These are phyloP conservation scores for Iphiclides podalirius DNA, from an alignment of 2,888 invertebrate genomes.

Conservation along the genomic window DNA sequence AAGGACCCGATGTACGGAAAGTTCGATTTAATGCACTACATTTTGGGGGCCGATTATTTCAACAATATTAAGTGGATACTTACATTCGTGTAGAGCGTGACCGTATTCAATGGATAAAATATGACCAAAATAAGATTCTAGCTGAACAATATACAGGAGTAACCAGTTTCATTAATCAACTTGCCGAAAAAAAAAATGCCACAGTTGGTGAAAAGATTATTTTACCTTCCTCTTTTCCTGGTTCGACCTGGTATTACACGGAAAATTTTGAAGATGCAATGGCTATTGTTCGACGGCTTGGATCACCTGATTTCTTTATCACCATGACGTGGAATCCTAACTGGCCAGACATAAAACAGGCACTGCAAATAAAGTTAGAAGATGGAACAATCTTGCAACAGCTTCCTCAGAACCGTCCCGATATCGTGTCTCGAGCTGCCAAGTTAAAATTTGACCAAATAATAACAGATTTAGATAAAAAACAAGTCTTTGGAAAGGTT, in stretches of 20 bases:
- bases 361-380: constrained; percentile 27
- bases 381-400: constrained; percentile 28
- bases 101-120: constrained; percentile 27
- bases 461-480: constrained; percentile 28
- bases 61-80: constrained; percentile 27
- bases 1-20: constrained; percentile 26
- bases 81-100: constrained; percentile 26
- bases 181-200: constrained; percentile 26
- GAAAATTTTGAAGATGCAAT: constrained; percentile 31
- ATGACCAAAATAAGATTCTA: constrained; percentile 27
- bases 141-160: constrained; percentile 28
- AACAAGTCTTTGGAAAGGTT: constrained; percentile 28
- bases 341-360: constrained; percentile 34
- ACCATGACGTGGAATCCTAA: constrained; percentile 36
- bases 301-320: constrained; percentile 29
- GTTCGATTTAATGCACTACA: constrained; percentile 27
- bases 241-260: constrained; percentile 25
- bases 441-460: constrained; percentile 28
- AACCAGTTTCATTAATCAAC: constrained; percentile 25
- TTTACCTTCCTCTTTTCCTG: constrained; percentile 27
- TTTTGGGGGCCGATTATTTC: constrained; percentile 24
- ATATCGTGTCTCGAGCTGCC: constrained; percentile 28
- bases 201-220: constrained; percentile 28
- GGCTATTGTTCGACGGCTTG: constrained; percentile 30
- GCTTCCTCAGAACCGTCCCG: constrained; percentile 27